Percentiles rank a stretch among this genome's conserved stretches.
Evolutionary conservation across 2,797 vertebrate genomes (phyloP).

Genomic region (Liparis tanakae): DNA sequence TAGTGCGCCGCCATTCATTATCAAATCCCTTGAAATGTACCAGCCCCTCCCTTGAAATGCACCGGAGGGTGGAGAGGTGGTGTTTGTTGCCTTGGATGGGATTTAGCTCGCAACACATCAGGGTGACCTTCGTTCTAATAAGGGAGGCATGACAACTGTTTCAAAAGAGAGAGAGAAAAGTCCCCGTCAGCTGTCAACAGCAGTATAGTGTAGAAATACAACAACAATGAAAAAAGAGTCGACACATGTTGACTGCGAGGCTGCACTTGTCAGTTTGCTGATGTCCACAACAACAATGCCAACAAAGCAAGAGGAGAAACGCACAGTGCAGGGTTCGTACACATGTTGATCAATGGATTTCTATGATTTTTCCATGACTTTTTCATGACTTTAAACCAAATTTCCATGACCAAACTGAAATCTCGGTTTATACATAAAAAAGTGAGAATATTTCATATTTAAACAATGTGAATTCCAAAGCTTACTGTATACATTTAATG

Average conservation of each 20-base stretch:
- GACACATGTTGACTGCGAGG: background rate
- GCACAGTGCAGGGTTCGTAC: too few relatives aligned
- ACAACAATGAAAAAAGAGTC: background rate
- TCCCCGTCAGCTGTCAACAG: background rate
- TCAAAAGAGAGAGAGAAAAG: background rate
- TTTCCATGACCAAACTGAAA: too few relatives aligned
- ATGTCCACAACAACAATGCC: background rate
- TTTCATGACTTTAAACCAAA: too few relatives aligned
- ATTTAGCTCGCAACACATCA: slow-evolving; percentile 11
- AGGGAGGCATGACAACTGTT: background rate
- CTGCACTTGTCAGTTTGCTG: background rate
- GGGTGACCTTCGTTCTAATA: slow-evolving; percentile 14
- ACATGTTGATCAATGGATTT: too few relatives aligned
- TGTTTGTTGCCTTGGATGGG: background rate
- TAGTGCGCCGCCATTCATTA: slow-evolving; percentile 9
- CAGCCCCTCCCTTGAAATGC: slow-evolving; percentile 13
- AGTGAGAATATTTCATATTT: too few relatives aligned
- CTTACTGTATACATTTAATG: too few relatives aligned
- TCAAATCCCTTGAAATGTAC: slow-evolving; percentile 8
- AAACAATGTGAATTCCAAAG: too few relatives aligned
- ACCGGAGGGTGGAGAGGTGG: slow-evolving; percentile 1
- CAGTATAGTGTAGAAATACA: background rate
- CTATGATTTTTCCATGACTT: too few relatives aligned
- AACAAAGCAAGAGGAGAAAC: too few relatives aligned
- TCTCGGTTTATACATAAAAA: too few relatives aligned